phyloP scores from a whole-genome alignment of 2,797 vertebrate species.

The Mus minutoides region DNA sequence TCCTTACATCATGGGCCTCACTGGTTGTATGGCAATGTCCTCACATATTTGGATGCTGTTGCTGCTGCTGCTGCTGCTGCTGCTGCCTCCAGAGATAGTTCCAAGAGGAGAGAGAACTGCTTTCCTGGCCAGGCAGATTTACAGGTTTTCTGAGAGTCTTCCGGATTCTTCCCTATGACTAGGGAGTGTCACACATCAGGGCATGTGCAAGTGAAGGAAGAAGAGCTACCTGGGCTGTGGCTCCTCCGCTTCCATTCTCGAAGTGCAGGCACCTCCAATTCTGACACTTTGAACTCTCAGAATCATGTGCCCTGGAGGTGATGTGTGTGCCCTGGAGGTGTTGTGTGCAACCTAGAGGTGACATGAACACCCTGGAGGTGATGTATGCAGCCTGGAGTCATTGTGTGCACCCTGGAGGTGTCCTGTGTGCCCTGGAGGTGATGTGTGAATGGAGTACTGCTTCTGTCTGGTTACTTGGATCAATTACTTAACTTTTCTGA shows the following conservation, averaged over 20 bases:
- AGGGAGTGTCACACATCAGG: background rate
- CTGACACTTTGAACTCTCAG: background rate
- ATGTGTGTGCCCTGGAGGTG: background rate
- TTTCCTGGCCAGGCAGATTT: background rate
- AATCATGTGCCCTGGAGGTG: background rate
- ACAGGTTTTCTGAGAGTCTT: background rate
- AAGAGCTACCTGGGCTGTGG: background rate
- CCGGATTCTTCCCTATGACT: background rate
- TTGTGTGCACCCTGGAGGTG: background rate
- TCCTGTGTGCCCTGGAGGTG: background rate
- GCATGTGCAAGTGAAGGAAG: accelerated
- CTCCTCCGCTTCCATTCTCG: background rate
- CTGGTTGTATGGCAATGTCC: background rate
- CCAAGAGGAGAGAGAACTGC: background rate
- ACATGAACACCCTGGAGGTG: background rate
- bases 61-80: background rate
- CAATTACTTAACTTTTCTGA: constrained; percentile 22
- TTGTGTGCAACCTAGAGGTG: background rate
- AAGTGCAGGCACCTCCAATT: background rate
- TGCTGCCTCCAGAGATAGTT: background rate
- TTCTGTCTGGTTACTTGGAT: background rate
- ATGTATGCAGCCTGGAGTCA: background rate
- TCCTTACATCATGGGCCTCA: too few relatives aligned
- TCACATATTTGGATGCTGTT: background rate
- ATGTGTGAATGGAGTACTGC: background rate